phyloP scores from a whole-genome alignment of 1,140 invertebrate species.

The Ptiloglossa arizonensis region DNA sequence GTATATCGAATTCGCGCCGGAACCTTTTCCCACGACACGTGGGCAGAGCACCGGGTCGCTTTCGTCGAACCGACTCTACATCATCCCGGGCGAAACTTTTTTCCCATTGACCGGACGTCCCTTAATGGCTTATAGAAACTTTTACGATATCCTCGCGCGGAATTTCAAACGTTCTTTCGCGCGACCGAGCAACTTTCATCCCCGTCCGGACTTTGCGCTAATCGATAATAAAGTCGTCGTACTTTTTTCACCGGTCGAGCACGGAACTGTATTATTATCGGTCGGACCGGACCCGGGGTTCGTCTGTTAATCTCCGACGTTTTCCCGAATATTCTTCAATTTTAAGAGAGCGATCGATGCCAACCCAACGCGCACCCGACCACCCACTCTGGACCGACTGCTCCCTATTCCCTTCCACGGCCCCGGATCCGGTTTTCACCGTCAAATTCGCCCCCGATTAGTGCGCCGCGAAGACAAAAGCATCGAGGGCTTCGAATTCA shows the following conservation, averaged over 20 bases:
- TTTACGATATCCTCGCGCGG: conserved; percentile 36
- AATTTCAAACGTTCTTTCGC: conserved; percentile 36
- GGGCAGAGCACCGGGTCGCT: too few relatives aligned
- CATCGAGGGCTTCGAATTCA: too few relatives aligned
- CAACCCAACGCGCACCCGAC: too few relatives aligned
- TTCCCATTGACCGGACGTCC: conserved; percentile 39
- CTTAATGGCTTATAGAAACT: conserved; percentile 48
- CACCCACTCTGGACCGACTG: too few relatives aligned
- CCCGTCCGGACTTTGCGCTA: not conserved
- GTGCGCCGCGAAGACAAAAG: not conserved
- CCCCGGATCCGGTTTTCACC: not conserved
- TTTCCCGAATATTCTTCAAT: too few relatives aligned
- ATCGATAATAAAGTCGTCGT: conserved; percentile 29
- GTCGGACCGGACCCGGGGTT: too few relatives aligned
- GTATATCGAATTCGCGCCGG: conserved; percentile 15
- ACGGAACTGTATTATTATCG: not conserved
- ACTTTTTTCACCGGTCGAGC: not conserved
- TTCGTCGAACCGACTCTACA: conserved; percentile 11
- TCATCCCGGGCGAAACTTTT: conserved; percentile 35
- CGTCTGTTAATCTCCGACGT: too few relatives aligned
- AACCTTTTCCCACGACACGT: not conserved
- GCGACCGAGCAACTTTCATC: conserved; percentile 29
- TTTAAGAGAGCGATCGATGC: not conserved
- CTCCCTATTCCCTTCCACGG: too few relatives aligned
- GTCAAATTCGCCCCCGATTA: conserved; percentile 6